Evolutionary conservation across 2,888 invertebrate species (phyloP), one percentile per base, ranked within the genome.

Genomic region (Diploptera punctata): DNA sequence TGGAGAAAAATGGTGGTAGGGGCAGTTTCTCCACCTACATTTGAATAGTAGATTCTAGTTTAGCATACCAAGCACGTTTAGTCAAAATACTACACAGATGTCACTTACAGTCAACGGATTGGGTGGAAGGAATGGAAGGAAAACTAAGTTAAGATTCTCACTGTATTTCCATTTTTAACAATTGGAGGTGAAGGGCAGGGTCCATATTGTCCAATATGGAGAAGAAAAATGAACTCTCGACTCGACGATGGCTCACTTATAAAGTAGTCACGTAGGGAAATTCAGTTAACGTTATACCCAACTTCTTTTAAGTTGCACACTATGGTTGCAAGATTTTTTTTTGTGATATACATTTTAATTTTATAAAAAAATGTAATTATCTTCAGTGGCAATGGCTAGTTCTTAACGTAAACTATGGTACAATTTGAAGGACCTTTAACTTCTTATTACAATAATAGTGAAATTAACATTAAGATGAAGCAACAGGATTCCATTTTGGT

Each of bases 101-200:
- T 65, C 65, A 65, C 65, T 65, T 65, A 24, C 65, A 65, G 26
- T 65, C 44, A 65, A 65, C 19, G 26, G 65, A 65, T 65, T 43
- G 47, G 29, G 26, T 13, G 19, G 26, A n/a, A 65, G 26, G 65
- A 38, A 26, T 13, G 44, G 5, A 47, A 47, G 26, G 10, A 26
- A 33, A 44, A 65, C 38, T 24, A 29, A 44, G 31, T 65, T 65
- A 65, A 65, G 44, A 65, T 65, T 65, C 65, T 26, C 26, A 19
- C 18, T 29, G 18, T 65, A 65, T 65, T 65, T 47, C 26, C 10
- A n/a, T 24, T 65, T 18, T 65, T 47, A 47, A 47, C 65, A 44
- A 65, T 65, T 65, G 65, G 44, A 26, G 65, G 44, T 65, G 65
- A 65, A 65, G 65, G 65, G 33, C 21, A 2, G 21, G 38, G 44